Base-by-base conservation (phyloP, 2,888 invertebrate species). In the Scaptomyza cyrtandrae region DNA sequence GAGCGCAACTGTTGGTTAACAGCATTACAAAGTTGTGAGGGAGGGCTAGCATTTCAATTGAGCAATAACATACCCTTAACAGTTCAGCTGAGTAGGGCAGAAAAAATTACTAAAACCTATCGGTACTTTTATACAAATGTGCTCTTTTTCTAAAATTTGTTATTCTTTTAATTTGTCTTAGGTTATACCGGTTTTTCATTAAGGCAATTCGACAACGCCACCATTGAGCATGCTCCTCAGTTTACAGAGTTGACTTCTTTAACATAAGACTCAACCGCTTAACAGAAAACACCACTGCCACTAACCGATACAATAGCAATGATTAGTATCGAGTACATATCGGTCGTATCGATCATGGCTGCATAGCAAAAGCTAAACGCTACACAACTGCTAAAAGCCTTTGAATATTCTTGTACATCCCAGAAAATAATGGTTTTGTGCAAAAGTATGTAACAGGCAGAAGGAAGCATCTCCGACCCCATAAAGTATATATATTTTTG, bases 1-100 rank as follows among this genome's bases (percentile, higher is more conserved):
- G 53, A 49, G 53, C 45, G 39, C 33, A 71, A 77, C 74, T 62
- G 57, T n/a, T 54, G 41, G 31, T 27, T 54, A 31, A 57, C 19
- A n/a, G 24, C 16, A 7, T 3, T 4, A 44, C 13, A 29, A 11
- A 58, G 10, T 24, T n/a, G 39, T 31, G 46, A 66, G 66, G 43
- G 57, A 43, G 65, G 49, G 49, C 9, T 61, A 31, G 9, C 64
- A 43, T 44, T 5, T 6, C 49, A 50, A 16, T 48, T 55, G 46
- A 41, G 56, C 11, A 10, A 24, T 33, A 66, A 48, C 57, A 66
- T 24, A 0, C 10, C 11, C 9, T 14, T 58, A 58, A 44, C 49
- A 48, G 46, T 31, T 29, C 55, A 29, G 4, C 6, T 16, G 27
- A 27, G 16, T 10, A 49, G 3, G 37, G 2, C 37, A 6, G 35